Evolutionary conservation across 2,797 vertebrate genomes (phyloP), one percentile per base, ranked within the genome.

Genomic region (Buphagus erythrorhynchus): DNA sequence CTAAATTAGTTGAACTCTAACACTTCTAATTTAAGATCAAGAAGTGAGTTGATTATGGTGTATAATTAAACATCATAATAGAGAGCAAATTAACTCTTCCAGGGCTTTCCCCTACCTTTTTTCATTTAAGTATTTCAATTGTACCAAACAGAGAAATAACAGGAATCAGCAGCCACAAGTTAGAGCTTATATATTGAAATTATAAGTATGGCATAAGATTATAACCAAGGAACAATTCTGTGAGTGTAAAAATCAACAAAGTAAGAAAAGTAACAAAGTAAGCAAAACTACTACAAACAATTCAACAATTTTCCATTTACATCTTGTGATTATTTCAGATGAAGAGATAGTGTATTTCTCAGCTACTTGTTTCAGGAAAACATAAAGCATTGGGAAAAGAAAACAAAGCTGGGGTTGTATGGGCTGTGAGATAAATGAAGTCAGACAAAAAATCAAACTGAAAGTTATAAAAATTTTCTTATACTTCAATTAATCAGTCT

Each of bases 1-100:
- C 29, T 62, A 79, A 93, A 46, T 6, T 19, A 86, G 40, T 45
- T 22, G 15, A 76, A 51, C 22, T 67, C 12, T 35, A 75, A 66
- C 35, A 54, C 20, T 86, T 66, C 21, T 68, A 51, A 83, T 73
- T 84, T 69, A 72, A 65, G 58, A 48, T 38, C 16, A 88, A 77
- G n/a, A 79, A 80, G 10, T 14, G 31, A 52, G 18, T 43, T 90
- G 33, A 35, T 82, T 55, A 33, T 65, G 8, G 14, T 31, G 5
- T 16, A 26, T 52, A 83, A 91, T 72, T 86, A 77, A 85, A 81
- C 58, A 78, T 6, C 15, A 24, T 19, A 73, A 65, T 42, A 65
- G 65, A 59, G 28, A 62, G 6, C 7, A 75, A 84, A 89, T 72
- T 48, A 63, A 68, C 3, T 61, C 49, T 43, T 12, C 51, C 9